phyloP scores from a whole-genome alignment of 2,888 invertebrate genomes.

The Coleophora deauratella region DNA sequence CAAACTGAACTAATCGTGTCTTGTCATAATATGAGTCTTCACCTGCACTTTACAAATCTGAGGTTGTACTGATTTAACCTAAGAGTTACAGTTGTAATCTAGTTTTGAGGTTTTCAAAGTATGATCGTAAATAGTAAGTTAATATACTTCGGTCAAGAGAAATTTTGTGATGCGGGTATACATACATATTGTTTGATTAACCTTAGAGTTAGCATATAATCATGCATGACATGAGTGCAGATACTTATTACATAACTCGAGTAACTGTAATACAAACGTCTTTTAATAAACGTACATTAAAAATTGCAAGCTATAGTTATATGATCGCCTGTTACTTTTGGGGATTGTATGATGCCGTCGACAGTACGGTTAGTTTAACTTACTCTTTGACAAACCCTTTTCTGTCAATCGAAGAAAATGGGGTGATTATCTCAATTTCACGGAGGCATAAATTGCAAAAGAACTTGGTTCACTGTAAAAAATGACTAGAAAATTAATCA shows the following conservation, averaged over 20 bases:
- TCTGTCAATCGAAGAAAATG: too few relatives aligned
- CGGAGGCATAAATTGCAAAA: background rate
- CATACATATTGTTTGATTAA: conserved; percentile 27
- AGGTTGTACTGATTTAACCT: conserved; percentile 9
- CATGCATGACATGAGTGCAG: conserved; percentile 48
- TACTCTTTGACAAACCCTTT: too few relatives aligned
- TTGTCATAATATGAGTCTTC: too few relatives aligned
- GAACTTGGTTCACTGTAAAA: background rate
- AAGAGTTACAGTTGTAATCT: too few relatives aligned
- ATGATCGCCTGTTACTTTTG: conserved; percentile 24
- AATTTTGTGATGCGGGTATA: conserved; percentile 33
- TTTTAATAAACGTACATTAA: conserved; percentile 37
- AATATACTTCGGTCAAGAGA: conserved; percentile 38
- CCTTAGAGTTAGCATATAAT: conserved; percentile 50
- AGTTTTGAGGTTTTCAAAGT: too few relatives aligned
- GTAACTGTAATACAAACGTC: conserved; percentile 59
- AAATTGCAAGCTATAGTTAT: conserved; percentile 44
- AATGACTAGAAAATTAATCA: conserved; percentile 26
- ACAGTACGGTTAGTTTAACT: background rate
- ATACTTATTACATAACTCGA: conserved; percentile 54
- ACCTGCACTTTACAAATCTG: too few relatives aligned
- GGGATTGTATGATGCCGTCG: conserved; percentile 22
- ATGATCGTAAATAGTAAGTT: too few relatives aligned
- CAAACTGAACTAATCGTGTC: background rate
- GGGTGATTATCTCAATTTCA: too few relatives aligned